A percentile compares a stretch with the other conserved stretches of the same genome.
phyloP scores from a whole-genome alignment of 2,113 vertebrate species.

The Paramormyrops kingsleyae region DNA sequence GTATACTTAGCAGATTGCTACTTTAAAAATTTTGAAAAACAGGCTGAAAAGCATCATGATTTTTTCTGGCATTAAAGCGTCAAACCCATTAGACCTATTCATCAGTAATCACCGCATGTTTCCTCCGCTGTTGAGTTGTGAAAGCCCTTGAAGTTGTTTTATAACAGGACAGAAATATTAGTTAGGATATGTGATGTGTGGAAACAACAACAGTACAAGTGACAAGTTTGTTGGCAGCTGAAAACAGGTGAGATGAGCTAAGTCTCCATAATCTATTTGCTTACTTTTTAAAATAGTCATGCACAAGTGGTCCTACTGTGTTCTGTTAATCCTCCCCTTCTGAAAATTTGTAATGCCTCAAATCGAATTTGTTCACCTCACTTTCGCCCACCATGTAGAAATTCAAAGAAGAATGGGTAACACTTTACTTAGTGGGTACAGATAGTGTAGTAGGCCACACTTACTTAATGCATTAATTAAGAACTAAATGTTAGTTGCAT shows the following conservation, averaged over 20 bases:
- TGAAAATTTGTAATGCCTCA: neutral
- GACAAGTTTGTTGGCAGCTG: neutral
- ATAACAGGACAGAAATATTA: slow-evolving; percentile 12
- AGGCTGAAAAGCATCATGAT: neutral
- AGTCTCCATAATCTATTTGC: neutral
- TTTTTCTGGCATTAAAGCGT: neutral
- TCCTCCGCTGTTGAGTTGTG: neutral
- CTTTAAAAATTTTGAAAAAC: slow-evolving; percentile 1
- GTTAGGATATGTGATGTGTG: neutral
- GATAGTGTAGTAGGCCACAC: neutral
- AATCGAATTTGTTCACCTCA: neutral
- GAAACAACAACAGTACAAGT: neutral
- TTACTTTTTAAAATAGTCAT: neutral
- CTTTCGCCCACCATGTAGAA: neutral
- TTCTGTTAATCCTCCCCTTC: neutral
- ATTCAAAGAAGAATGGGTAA: neutral
- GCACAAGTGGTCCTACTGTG: neutral
- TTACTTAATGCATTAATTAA: neutral
- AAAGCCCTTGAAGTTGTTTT: slow-evolving; percentile 1
- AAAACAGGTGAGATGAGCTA: neutral
- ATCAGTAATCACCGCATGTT: neutral
- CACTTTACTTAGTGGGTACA: neutral
- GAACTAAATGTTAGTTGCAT: neutral
- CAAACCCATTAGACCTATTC: slow-evolving; percentile 11
- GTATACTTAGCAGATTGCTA: slow-evolving; percentile 11